Base-by-base conservation (phyloP, 2,888 invertebrate genomes). In the Lepas anatifera region DNA sequence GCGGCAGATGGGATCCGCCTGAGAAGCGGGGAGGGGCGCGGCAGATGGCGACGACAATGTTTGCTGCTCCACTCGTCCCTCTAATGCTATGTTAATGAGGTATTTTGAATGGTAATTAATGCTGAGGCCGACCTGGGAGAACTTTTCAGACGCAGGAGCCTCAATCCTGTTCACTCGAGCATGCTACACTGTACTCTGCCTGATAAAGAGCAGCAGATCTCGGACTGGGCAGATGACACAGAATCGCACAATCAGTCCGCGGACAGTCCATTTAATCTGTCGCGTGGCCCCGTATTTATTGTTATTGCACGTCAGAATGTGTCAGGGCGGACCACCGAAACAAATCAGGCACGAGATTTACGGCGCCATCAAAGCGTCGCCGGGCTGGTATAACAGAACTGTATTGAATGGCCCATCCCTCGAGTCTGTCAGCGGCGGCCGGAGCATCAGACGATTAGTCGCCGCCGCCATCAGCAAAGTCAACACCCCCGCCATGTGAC, bases 321-420 rank as follows among this genome's bases (percentile, higher is more conserved):
- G 35, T 32, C 58, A 13, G 35, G 35, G 16, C 35, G 22, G 58
- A 35, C 35, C 32, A 4, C 11, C 32, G 22, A 35, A 32, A 58
- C 58, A 58, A 58, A 58, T 58, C 58, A 58, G 35, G 22, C 8
- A 18, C 35, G 58, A 58, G n/a, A 58, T 58, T 58, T 58, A 58
- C 18, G 35, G 10, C 35, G 58, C 32, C 58, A 22, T 16, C n/a
- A 22, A 58, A 58, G 18, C 22, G 58, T 58, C 1, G 10, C 58
- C 7, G 6, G 22, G 22, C 35, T 18, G 11, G 35, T 16, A 35
- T 8, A 58, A 8, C 32, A 7, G 11, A 7, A 11, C 22, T 35
- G 18, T 3, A 58, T 58, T 58, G 6, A 46, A 22, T 46, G 13
- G 16, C 46, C 18, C n/a, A n/a, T n/a, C n/a, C n/a, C n/a, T n/a